Percentiles rank a stretch among this genome's conserved stretches.
Conservation (phyloP, 2,888 invertebrate genomes). For the Watsonalla cultraria region DNA sequence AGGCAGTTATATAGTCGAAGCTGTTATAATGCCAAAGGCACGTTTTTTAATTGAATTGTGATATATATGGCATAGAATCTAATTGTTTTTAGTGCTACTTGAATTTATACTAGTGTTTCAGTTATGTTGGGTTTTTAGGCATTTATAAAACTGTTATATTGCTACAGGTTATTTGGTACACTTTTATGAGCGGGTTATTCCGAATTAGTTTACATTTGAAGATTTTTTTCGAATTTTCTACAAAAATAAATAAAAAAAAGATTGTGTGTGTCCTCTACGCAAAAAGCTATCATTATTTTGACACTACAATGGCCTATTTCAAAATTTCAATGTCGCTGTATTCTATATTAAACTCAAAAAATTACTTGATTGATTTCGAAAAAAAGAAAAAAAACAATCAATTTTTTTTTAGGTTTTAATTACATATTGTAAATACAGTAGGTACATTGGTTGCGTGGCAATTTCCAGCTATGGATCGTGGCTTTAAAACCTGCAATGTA, state of each 20-base stretch:
- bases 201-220: not conserved
- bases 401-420: too few relatives aligned
- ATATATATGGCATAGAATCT: slow-evolving; percentile 41
- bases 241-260: slow-evolving; percentile 8
- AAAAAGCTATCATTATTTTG: too few relatives aligned
- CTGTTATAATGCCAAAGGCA: slow-evolving; percentile 61
- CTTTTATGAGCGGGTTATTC: not conserved
- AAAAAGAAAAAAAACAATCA: too few relatives aligned
- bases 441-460: too few relatives aligned
- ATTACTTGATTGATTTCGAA: too few relatives aligned
- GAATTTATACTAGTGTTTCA: slow-evolving; percentile 18
- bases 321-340: too few relatives aligned
- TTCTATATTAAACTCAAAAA: too few relatives aligned
- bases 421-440: too few relatives aligned
- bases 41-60: slow-evolving; percentile 53
- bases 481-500: too few relatives aligned
- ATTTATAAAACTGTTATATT: slow-evolving; percentile 12
- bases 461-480: too few relatives aligned
- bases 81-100: slow-evolving; percentile 30
- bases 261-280: too few relatives aligned
- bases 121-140: not conserved
- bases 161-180: slow-evolving; percentile 30
- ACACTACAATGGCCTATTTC: slow-evolving; percentile 10
- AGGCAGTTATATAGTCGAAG: slow-evolving; percentile 32
- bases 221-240: slow-evolving; percentile 9